Evolutionary conservation across 64 coral and sea anemone species (phyloP).

Genomic region (Montipora sp.): DNA sequence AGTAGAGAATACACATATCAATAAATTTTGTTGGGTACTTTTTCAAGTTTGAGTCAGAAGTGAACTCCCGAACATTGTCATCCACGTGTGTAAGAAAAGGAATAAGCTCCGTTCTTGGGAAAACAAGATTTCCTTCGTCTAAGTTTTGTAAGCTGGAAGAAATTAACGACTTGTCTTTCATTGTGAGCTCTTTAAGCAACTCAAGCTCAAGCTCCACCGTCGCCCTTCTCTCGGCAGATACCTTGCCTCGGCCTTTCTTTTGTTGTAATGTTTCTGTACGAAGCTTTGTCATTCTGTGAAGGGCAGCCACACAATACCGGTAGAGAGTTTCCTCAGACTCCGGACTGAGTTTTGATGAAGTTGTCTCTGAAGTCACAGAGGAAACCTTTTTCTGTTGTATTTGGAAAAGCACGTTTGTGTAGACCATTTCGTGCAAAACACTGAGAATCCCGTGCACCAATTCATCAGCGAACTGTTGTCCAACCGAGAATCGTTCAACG

Average conservation of each 20-base stretch:
- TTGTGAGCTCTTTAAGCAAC: not conserved
- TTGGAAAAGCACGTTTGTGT: not conserved
- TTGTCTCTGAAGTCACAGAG: not conserved
- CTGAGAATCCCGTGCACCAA: constrained; percentile 29
- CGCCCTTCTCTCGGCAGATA: not conserved
- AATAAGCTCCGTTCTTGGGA: constrained; percentile 12
- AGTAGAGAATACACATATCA: constrained; percentile 4
- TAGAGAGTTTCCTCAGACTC: constrained; percentile 35
- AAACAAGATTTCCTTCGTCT: constrained; percentile 55
- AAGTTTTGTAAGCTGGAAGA: not conserved
- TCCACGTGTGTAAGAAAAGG: constrained; percentile 30
- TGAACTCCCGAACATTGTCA: constrained; percentile 17
- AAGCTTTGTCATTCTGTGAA: constrained; percentile 46
- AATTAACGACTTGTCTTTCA: constrained; percentile 32
- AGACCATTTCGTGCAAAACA: constrained; percentile 40
- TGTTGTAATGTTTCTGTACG: constrained; percentile 20
- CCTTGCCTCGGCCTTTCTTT: constrained; percentile 28
- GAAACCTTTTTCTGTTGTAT: not conserved
- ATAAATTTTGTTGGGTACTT: constrained; percentile 48
- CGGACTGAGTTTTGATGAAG: not conserved
- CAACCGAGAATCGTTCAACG: constrained; percentile 34
- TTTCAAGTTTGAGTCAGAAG: constrained; percentile 1
- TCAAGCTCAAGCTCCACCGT: constrained; percentile 16
- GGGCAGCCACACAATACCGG: constrained; percentile 26
- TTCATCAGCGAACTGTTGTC: not conserved